A percentile compares a stretch with the other conserved stretches of the same genome.
Conservation (phyloP, 2,113 vertebrate genomes). For the Etheostoma spectabile region DNA sequence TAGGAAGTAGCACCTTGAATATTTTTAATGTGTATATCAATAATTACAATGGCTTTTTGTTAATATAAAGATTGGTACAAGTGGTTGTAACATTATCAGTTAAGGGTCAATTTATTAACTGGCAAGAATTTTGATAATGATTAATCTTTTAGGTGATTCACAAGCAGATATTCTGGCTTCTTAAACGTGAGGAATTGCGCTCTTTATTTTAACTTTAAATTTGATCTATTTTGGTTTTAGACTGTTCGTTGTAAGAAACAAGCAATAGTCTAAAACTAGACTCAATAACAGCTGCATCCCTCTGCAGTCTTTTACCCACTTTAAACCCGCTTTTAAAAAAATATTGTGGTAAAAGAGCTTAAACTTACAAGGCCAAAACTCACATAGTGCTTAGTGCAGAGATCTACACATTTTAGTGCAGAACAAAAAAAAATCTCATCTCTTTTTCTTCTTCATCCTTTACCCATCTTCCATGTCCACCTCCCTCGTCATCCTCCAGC, state of each 20-base stretch:
- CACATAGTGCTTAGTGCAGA: neutral
- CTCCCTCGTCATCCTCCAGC: conserved; percentile 66
- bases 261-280: too few species aligned
- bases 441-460: neutral
- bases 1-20: neutral
- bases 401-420: neutral
- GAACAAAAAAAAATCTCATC: neutral
- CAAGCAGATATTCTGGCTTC: too few species aligned
- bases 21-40: neutral
- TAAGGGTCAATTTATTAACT: too few species aligned
- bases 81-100: too few species aligned
- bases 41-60: neutral
- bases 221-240: neutral
- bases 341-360: neutral
- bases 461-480: neutral
- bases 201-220: neutral
- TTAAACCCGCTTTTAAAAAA: neutral
- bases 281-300: neutral
- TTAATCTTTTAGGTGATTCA: neutral
- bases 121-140: too few species aligned
- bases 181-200: neutral
- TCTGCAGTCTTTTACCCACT: neutral
- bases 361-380: neutral
- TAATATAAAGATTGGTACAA: neutral
- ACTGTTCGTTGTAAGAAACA: too few species aligned